These are phyloP conservation scores for Drosophila barbarae DNA, from an alignment of 2,888 invertebrate species.

Conservation along the genomic window DNA sequence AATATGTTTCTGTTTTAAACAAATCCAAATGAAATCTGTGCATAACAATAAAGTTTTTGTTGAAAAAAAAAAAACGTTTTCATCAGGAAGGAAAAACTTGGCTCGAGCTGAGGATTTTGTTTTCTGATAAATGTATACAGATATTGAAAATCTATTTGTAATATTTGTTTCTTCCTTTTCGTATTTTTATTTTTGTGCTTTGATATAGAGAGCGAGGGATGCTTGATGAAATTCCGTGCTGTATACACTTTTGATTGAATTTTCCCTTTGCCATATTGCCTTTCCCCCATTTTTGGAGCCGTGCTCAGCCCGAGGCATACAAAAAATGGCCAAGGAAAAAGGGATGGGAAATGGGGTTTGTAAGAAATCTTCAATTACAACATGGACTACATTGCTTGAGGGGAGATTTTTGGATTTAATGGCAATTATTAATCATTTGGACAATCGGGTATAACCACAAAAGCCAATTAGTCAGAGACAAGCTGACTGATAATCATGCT, in stretches of 20 bases:
- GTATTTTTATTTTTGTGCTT: slow-evolving; percentile 3
- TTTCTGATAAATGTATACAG: slow-evolving; percentile 56
- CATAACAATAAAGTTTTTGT: slow-evolving; percentile 62
- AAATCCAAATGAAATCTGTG: slow-evolving; percentile 68
- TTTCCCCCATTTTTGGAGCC: slow-evolving; percentile 17
- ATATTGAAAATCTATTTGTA: slow-evolving; percentile 70
- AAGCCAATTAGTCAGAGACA: slow-evolving; percentile 52
- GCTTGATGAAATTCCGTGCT: slow-evolving; percentile 57
- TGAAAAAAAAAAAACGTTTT: slow-evolving; percentile 8
- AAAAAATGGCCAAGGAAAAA: slow-evolving; percentile 1
- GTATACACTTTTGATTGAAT: slow-evolving; percentile 65
- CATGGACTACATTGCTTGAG: slow-evolving; percentile 9
- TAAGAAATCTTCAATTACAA: slow-evolving; percentile 30
- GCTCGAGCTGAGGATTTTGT: slow-evolving; percentile 18
- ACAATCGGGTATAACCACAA: slow-evolving; percentile 53
- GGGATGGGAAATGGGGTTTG: slow-evolving; percentile 1
- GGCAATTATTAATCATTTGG: slow-evolving; percentile 45
- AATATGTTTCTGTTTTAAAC: slow-evolving; percentile 61
- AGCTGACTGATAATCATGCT: not conserved
- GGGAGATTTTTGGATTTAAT: slow-evolving; percentile 25
- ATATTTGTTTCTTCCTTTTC: slow-evolving; percentile 39
- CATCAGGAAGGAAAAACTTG: slow-evolving; percentile 43
- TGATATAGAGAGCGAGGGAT: slow-evolving; percentile 40
- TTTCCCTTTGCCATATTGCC: slow-evolving; percentile 39
- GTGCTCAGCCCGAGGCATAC: slow-evolving; percentile 10